Evolutionary conservation across 2,888 invertebrate species (phyloP).

Genomic region (Digitonthophagus gazella): DNA sequence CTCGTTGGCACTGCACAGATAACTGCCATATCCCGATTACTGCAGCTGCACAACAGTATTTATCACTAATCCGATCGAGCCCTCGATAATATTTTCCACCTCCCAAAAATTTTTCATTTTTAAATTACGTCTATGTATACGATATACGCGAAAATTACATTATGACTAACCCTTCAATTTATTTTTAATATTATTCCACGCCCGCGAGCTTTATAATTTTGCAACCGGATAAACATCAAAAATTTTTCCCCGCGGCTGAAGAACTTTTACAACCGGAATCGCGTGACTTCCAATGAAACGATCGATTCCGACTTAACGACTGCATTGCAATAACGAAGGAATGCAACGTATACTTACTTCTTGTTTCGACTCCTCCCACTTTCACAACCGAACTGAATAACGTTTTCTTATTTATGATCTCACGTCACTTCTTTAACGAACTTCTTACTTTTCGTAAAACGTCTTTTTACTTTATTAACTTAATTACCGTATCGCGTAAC

Average conservation of each 20-base stretch:
- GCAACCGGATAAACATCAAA: neutral
- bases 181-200: neutral
- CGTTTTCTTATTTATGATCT: neutral
- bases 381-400: neutral
- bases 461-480: no score
- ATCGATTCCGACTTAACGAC: neutral
- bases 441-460: neutral
- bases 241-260: neutral
- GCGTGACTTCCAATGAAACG: neutral
- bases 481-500: slow-evolving; percentile 1
- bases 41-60: neutral
- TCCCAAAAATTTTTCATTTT: neutral
- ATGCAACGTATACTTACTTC: neutral
- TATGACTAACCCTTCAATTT: no score
- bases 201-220: neutral
- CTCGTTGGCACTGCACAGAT: neutral
- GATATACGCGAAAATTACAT: no score
- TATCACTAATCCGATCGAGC: neutral
- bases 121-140: no score
- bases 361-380: neutral
- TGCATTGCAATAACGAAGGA: neutral
- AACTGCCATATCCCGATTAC: neutral
- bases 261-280: neutral
- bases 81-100: neutral
- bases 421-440: neutral